Conservation (phyloP, 2,888 invertebrate species). For the Eledone cirrhosa region DNA sequence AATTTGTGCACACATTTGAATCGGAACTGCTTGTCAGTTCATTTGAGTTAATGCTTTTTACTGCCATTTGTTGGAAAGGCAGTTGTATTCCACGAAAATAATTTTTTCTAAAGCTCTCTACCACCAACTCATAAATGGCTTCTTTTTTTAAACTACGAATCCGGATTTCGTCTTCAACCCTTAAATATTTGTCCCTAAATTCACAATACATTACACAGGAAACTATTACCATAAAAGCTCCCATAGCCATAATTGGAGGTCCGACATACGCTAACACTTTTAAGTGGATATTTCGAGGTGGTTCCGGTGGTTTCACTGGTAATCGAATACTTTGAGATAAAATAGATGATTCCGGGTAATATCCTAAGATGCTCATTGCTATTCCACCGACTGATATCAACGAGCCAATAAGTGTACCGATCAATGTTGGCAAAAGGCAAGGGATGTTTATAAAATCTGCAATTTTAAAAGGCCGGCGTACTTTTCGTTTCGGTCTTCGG, state of each 20-base stretch:
- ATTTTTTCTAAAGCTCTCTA: conserved; percentile 50
- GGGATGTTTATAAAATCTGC: conserved; percentile 42
- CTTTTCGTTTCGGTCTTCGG: conserved; percentile 31
- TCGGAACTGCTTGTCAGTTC: conserved; percentile 20
- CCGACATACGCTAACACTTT: conserved; percentile 86
- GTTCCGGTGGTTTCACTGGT: conserved; percentile 32
- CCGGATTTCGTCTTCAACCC: conserved; percentile 70
- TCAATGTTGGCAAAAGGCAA: conserved; percentile 41
- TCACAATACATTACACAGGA: conserved; percentile 99
- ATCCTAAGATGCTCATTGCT: conserved; percentile 50
- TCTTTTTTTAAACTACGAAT: conserved; percentile 41
- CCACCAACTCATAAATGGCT: conserved; percentile 51
- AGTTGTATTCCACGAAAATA: conserved; percentile 54
- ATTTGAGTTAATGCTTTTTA: background rate
- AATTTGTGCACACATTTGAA: background rate
- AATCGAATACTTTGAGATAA: conserved; percentile 9
- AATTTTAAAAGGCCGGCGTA: conserved; percentile 38
- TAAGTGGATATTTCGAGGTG: conserved; percentile 22
- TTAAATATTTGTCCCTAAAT: conserved; percentile 89
- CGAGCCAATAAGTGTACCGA: conserved; percentile 39
- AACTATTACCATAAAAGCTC: conserved; percentile 96
- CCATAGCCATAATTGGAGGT: conserved; percentile 96
- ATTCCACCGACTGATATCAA: conserved; percentile 41
- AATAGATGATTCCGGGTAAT: conserved; percentile 39
- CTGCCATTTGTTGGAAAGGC: conserved; percentile 37